Percentiles rank a stretch among this genome's conserved stretches.
phyloP scores from a whole-genome alignment of 2,113 vertebrate genomes.

The Zootoca vivipara region DNA sequence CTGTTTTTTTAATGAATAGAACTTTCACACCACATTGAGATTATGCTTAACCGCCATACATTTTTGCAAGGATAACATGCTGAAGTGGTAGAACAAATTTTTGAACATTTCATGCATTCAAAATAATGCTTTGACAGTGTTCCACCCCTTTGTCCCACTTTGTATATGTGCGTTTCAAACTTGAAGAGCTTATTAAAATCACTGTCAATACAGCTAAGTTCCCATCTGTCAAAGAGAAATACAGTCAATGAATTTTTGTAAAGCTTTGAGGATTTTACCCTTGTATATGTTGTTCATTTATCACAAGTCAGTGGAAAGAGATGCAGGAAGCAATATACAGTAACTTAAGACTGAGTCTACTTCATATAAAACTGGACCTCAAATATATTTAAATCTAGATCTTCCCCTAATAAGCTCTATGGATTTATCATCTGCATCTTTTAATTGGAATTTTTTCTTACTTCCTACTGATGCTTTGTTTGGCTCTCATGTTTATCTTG shows the following conservation, averaged over 20 bases:
- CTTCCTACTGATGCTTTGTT: background rate
- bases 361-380: too few species aligned
- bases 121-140: background rate
- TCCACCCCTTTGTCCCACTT: background rate
- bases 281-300: conserved; percentile 33
- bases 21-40: background rate
- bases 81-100: background rate
- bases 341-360: too few species aligned
- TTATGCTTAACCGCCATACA: background rate
- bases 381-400: too few species aligned
- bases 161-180: background rate
- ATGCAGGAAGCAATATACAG: background rate
- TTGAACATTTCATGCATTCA: background rate
- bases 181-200: background rate
- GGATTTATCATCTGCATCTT: background rate
- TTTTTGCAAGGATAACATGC: background rate
- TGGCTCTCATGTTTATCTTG: background rate
- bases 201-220: background rate
- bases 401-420: too few species aligned
- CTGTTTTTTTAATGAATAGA: background rate
- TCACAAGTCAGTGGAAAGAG: background rate
- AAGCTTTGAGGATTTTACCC: conserved; percentile 16
- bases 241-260: conserved; percentile 15
- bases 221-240: background rate
- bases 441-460: background rate